Conservation (phyloP, 2,888 invertebrate species). For the Volucella inanis region DNA sequence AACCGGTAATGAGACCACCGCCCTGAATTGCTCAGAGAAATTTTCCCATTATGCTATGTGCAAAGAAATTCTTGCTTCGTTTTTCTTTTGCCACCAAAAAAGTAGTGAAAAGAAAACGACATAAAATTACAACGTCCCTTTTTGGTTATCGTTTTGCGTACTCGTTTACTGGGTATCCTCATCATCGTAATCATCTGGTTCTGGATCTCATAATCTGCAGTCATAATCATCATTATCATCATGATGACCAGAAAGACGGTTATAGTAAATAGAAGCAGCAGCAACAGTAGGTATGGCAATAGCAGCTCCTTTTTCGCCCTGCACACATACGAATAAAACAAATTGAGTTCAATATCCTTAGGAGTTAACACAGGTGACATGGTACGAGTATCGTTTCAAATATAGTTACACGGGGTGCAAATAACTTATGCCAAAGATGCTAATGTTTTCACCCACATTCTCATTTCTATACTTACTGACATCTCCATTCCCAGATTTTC, state of each 20-base stretch:
- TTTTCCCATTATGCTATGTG: constrained; percentile 11
- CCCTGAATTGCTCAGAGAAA: constrained; percentile 49
- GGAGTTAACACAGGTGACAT: constrained; percentile 51
- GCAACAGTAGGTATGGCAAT: constrained; percentile 4
- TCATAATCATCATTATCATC: constrained; percentile 9
- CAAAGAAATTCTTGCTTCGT: background rate
- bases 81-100: constrained; percentile 6
- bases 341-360: constrained; percentile 66
- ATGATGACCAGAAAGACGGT: constrained; percentile 11
- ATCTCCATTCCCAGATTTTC: background rate
- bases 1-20: constrained; percentile 64
- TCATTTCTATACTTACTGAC: constrained; percentile 10
- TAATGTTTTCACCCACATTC: background rate
- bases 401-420: constrained; percentile 16
- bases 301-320: background rate
- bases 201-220: constrained; percentile 25
- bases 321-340: background rate
- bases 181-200: constrained; percentile 21
- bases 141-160: constrained; percentile 26
- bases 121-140: constrained; percentile 27
- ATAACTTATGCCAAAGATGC: constrained; percentile 15
- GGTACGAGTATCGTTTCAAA: constrained; percentile 44
- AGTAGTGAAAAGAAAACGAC: background rate
- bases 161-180: background rate
- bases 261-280: background rate